Evolutionary conservation across 2,888 invertebrate species (phyloP), one percentile per base, ranked within the genome.

Genomic region (Pachliopta kotzebuea): DNA sequence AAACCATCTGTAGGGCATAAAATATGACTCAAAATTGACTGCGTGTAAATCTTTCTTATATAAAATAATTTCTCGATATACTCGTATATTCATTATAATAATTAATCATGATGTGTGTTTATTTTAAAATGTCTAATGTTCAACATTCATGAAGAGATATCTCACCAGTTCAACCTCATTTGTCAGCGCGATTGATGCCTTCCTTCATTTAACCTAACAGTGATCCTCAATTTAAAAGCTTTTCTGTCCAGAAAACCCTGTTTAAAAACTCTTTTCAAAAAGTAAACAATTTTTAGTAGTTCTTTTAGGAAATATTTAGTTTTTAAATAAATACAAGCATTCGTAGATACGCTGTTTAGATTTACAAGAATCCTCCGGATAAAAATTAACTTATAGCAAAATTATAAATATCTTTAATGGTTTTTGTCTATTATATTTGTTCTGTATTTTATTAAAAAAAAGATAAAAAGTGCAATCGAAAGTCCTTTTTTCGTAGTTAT

Each of bases 111-210:
- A 69, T 69, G 72, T 68, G 68, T 77, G 84, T 86, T 86, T 86
- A 82, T 85, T 83, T 86, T 80, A 80, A 76, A 79, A 70, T 76
- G 80, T 81, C 80, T 73, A 80, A 80, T 77, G 76, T 74, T 72
- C 71, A 74, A 68, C 71, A 74, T 72, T 72, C 73, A 81, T 70
- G 74, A 80, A 82, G 80, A 76, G 85, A 85, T 78, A 75, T 70
- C 72, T 70, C 67, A 70, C 83, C n/a, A 82, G 82, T 72, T 68
- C 78, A 84, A 81, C 83, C 86, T 81, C 72, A 77, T 76, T 79
- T 68, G 66, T 67, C 65, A 54, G 64, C 62, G 66, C 57, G 69
- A 71, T 70, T 69, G 70, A 69, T 70, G 68, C 66, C 65, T 66
- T 26, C 65, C 57, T 69, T 69, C 66, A 68, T 68, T 69, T 70